Base-by-base conservation (phyloP, 2,797 vertebrate genomes). In the Lithobates sylvaticus region DNA sequence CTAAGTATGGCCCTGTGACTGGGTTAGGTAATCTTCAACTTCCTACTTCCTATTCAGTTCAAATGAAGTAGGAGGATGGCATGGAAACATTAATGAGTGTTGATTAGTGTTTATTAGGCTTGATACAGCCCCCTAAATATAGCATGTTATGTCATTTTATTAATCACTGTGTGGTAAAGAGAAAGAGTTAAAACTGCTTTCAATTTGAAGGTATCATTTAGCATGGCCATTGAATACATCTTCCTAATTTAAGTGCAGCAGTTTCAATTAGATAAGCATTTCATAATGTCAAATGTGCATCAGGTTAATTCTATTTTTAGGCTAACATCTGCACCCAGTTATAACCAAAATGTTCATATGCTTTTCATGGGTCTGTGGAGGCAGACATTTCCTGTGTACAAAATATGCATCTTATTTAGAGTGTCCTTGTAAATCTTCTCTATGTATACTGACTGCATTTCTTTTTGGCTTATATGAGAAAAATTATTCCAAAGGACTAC, bases 391-490 rank as follows among this genome's bases (percentile, higher is more conserved):
- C 72, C 32, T 79, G 26, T 68, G 42, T 70, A 78, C 68, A 78
- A 65, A 78, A 83, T 69, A 39, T 50, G 69, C 29, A 73, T 78
- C 29, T 84, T 83, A 77, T 79, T 74, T 79, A 75, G 23, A 10
- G 75, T 26, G 81, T 61, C 86, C 81, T 87, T 87, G 76, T 80
- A 84, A 87, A 84, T 87, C 76, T 76, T 76, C 9, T 70, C 32
- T 42, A 42, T 83, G 21, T 39, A 54, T 10, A 74, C 76, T 83
- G 36, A 10, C 79, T 64, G 71, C 73, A 81, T 64, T 74, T 67
- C 47, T 69, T 84, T 50, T 77, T 29, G 39, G 71, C 86, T 87
- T 54, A 78, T 84, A 75, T 87, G 86, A 39, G 29, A 84, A 79
- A 73, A 79, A 78, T 73, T 78, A 86, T 83, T 86, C 71, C 23